Conservation (phyloP, 1,140 invertebrate genomes). For the Atta texana region DNA sequence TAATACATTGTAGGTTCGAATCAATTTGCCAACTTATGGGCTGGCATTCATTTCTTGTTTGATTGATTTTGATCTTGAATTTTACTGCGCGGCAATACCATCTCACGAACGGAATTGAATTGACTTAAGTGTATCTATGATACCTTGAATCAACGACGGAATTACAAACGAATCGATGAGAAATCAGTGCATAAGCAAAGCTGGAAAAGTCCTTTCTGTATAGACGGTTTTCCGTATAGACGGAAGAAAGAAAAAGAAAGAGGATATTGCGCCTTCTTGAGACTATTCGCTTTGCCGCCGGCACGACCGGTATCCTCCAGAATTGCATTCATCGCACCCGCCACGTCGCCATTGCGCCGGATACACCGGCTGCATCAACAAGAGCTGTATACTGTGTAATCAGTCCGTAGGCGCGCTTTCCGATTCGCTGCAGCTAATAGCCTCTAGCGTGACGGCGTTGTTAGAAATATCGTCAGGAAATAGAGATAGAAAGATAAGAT, state of each 20-base stretch:
- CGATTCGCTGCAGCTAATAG: constrained; percentile 12
- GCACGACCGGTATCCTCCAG: constrained; percentile 31
- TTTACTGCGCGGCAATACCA: constrained; percentile 7
- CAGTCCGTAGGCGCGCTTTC: constrained; percentile 77
- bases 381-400: constrained; percentile 77
- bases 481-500: background rate
- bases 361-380: constrained; percentile 34
- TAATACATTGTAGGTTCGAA: constrained; percentile 37
- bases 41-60: constrained; percentile 14
- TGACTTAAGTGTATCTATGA: constrained; percentile 26
- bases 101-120: constrained; percentile 17
- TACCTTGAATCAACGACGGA: constrained; percentile 18
- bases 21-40: constrained; percentile 14
- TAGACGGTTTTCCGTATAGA: constrained; percentile 19
- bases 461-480: constrained; percentile 2
- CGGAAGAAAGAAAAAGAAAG: background rate
- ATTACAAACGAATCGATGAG: constrained; percentile 25
- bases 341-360: background rate
- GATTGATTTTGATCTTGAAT: constrained; percentile 23
- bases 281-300: background rate
- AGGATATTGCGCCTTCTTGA: constrained; percentile 6
- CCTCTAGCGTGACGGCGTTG: background rate
- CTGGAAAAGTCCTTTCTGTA: constrained; percentile 12
- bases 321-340: constrained; percentile 16
- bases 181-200: background rate